A percentile compares a stretch with the other conserved stretches of the same genome.
Conservation (phyloP, 2,888 invertebrate species). For the Eretmocerus hayati region DNA sequence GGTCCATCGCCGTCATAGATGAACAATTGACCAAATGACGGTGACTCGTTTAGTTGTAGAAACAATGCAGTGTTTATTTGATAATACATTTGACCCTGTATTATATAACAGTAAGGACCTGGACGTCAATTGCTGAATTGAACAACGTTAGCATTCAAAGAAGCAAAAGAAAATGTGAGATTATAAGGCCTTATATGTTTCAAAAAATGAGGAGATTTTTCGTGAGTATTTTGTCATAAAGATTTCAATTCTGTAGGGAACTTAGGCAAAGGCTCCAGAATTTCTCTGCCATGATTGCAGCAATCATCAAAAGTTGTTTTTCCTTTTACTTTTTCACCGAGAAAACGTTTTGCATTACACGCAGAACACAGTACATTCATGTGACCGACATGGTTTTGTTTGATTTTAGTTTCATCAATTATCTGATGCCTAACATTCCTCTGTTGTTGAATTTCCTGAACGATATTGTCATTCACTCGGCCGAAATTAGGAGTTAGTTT, state of each 20-base stretch:
- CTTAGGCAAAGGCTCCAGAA: not conserved
- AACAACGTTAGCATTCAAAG: slow-evolving; percentile 22
- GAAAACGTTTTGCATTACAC: slow-evolving; percentile 9
- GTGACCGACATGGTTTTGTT: slow-evolving; percentile 6
- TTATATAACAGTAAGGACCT: slow-evolving; percentile 20
- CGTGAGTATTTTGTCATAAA: not conserved
- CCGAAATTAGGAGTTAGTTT: too few relatives aligned
- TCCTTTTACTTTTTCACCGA: not conserved
- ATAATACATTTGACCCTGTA: slow-evolving; percentile 22
- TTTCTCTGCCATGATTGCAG: slow-evolving; percentile 14
- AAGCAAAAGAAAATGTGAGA: slow-evolving; percentile 16
- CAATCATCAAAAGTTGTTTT: slow-evolving; percentile 15
- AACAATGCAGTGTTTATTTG: slow-evolving; percentile 18
- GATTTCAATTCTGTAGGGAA: not conserved
- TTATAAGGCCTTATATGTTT: slow-evolving; percentile 4
- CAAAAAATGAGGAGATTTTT: not conserved
- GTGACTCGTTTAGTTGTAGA: slow-evolving; percentile 13
- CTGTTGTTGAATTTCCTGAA: too few relatives aligned
- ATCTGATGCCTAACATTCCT: too few relatives aligned
- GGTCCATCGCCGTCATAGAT: slow-evolving; percentile 22
- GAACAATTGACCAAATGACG: slow-evolving; percentile 21
- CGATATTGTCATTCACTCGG: too few relatives aligned
- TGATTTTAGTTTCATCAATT: not conserved
- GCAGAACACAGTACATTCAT: slow-evolving; percentile 1
- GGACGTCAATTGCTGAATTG: slow-evolving; percentile 14